Percentiles rank a stretch among this genome's conserved stretches.
Evolutionary conservation across 2,113 vertebrate species (phyloP).

Genomic region (Megaptera novaeangliae): DNA sequence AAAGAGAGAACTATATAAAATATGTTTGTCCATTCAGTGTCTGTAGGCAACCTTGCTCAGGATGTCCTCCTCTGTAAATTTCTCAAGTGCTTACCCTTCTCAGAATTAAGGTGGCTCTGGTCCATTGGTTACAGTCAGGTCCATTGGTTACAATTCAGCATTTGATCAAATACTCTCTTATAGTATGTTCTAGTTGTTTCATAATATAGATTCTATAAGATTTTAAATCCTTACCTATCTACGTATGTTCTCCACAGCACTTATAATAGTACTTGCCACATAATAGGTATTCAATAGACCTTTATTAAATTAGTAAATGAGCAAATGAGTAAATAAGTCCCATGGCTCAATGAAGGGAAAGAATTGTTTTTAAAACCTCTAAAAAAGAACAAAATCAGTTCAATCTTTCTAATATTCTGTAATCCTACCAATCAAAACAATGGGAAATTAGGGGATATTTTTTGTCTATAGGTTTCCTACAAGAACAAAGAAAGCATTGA

Average conservation of each 20-base stretch:
- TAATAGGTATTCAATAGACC: not conserved
- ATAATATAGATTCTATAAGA: not conserved
- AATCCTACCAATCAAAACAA: not conserved
- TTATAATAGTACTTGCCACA: not conserved
- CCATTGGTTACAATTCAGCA: not conserved
- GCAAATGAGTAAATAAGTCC: not conserved
- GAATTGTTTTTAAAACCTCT: not conserved
- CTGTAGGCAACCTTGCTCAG: not conserved
- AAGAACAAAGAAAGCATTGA: constrained; percentile 38
- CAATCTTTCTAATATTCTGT: not conserved
- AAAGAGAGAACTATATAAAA: not conserved
- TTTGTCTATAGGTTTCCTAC: not conserved
- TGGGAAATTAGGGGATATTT: not conserved
- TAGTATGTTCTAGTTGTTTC: not conserved
- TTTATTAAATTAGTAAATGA: constrained; percentile 8
- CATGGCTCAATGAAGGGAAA: not conserved
- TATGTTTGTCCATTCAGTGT: not conserved
- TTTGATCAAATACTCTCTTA: not conserved
- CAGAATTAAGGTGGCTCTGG: not conserved
- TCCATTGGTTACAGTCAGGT: not conserved
- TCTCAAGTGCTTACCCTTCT: not conserved
- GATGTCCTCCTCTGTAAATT: not conserved
- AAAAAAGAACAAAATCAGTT: not conserved
- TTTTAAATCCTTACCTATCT: not conserved
- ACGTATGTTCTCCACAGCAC: not conserved